Base-by-base conservation (phyloP, 2,113 vertebrate genomes). In the Ciconia boyciana region DNA sequence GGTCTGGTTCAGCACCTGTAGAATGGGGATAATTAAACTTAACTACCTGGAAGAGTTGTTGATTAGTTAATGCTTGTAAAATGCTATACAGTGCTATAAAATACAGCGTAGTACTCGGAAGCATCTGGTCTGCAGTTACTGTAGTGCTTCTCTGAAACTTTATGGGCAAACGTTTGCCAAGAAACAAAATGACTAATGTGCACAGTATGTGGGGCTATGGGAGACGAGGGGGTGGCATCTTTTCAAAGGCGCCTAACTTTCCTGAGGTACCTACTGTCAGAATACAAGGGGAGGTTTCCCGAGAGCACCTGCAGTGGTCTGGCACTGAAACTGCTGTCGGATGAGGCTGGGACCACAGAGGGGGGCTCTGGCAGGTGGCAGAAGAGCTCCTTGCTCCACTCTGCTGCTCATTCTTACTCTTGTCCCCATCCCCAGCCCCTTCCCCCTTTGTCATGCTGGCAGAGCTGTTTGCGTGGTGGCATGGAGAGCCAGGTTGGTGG, bases 61-160 rank as follows among this genome's bases (percentile, higher is more conserved):
- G 93, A 93, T 97, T 94, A 91, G 91, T 94, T 96, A 95, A 94
- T 91, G 89, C 93, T 94, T 96, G 62, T 96, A 91, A 94, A 96
- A 91, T 60, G 81, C 87, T 83, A 48, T 58, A 79, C 28, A 57
- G n/a, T n/a, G 78, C 95, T 84, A 82, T 96, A 97, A 97, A 96
- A 87, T 66, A 69, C 65, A 61, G 49, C 4, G 25, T 17, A 83
- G 74, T 48, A 69, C 66, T 69, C 54, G 9, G 87, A 79, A 94
- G 78, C 87, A 93, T 91, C 89, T 96, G 89, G 70, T 91, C 89
- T 87, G 57, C 17, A 65, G 87, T 87, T 89, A 93, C 52, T 84
- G 3, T 89, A 55, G 69, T 79, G 83, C 61, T 84, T 78, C 51
- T 71, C 72, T 65, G 87, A 82, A 89, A 71, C 48, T 87, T 94